phyloP scores from a whole-genome alignment of 2,888 invertebrate species.

The Dexiosoma caninum region DNA sequence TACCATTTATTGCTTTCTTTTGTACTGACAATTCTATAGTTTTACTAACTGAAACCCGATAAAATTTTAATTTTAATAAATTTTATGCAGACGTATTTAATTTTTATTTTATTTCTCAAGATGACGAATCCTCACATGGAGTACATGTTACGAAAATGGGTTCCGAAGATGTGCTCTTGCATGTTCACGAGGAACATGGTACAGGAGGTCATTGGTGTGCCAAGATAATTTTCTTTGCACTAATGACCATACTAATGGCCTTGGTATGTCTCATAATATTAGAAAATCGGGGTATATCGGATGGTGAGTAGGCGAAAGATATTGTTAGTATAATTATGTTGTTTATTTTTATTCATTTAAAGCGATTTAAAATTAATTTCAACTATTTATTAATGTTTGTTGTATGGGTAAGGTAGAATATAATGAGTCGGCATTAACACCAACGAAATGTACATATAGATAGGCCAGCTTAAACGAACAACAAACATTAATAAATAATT shows the following conservation, averaged over 20 bases:
- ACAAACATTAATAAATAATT: no score
- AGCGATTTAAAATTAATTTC: no score
- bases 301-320: constrained; percentile 81
- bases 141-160: constrained; percentile 78
- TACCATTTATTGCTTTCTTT: neutral
- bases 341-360: no score
- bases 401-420: no score
- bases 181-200: constrained; percentile 86
- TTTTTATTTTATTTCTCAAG: constrained; percentile 56
- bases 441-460: no score
- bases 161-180: constrained; percentile 86
- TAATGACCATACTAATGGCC: constrained; percentile 84
- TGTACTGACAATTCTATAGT: neutral
- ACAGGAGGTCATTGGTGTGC: constrained; percentile 92
- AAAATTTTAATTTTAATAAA: neutral
- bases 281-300: constrained; percentile 87
- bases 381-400: no score
- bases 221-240: constrained; percentile 87
- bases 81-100: neutral
- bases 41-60: constrained; percentile 12
- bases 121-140: constrained; percentile 77
- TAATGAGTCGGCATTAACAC: no score
- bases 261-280: constrained; percentile 88
- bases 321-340: no score
- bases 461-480: no score